Evolutionary conservation across 2,113 vertebrate species (phyloP).

Genomic region (Anhinga anhinga): DNA sequence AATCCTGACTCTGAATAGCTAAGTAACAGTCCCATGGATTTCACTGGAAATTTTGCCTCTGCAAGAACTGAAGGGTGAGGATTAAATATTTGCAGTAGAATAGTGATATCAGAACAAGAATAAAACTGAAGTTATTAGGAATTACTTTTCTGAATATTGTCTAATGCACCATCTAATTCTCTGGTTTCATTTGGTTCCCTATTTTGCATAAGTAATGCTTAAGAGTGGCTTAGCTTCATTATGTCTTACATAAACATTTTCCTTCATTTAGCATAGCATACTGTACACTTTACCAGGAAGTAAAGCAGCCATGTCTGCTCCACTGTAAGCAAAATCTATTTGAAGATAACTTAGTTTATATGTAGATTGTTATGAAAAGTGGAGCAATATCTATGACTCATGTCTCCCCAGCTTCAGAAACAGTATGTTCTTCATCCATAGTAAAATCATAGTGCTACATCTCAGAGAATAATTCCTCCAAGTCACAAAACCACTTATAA

Average conservation of each 20-base stretch:
- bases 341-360: not conserved
- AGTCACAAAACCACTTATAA: not conserved
- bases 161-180: not conserved
- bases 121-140: not conserved
- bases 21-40: not conserved
- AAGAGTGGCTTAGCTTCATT: not conserved
- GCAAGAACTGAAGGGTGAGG: not conserved
- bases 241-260: not conserved
- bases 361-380: not conserved
- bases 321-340: not conserved
- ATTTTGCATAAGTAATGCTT: not conserved
- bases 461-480: not conserved
- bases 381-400: not conserved
- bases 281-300: not conserved
- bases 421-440: not conserved
- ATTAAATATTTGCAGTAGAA: not conserved
- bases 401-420: not conserved
- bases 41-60: not conserved
- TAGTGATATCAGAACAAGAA: not conserved
- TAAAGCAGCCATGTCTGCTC: not conserved
- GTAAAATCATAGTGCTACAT: not conserved
- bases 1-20: not conserved
- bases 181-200: not conserved
- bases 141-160: not conserved
- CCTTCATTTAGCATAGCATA: not conserved